Base-by-base conservation (phyloP, 2,113 vertebrate genomes). In the Colius striatus region DNA sequence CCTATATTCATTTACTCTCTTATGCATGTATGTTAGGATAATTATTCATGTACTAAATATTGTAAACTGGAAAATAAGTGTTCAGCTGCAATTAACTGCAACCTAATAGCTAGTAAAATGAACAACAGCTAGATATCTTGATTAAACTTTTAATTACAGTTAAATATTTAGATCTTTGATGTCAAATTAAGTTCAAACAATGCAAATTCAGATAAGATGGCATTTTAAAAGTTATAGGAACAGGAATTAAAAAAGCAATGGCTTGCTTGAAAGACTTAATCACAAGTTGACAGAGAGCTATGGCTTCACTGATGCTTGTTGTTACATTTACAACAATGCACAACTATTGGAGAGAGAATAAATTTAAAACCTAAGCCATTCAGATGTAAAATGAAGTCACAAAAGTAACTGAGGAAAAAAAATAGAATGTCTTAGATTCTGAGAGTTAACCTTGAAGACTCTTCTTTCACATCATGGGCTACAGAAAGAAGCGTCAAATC, bases 211-310 rank as follows among this genome's bases (percentile, higher is more conserved):
- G 95, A 86, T 61, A 76, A 92, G 48, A 70, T 12, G 81, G 6
- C 16, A 89, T 65, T 95, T 95, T 43, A 82, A 89, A 97, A 87
- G 36, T 13, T 71, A 71, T 16, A 80, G 85, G 70, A 51, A 75
- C 20, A 66, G 66, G 90, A 30, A 93, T 47, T 41, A 41, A 90
- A 80, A 50, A 32, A 91, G 14, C 7, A 89, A 78, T 2, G 4
- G n/a, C 61, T 95, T 96, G 87, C 67, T 91, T 94, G 83, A 79
- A 93, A 97, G 71, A 27, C 74, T 29, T 92, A 84, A 86, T 93
- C 94, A 95, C 90, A 47, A 95, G 76, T 91, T 97, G 87, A 93
- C 96, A 80, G 84, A 95, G 88, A 97, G 83, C 90, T 94, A 70
- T 57, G 45, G 4, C 73, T 92, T 91, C 15, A 41, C 38, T 95